Base-by-base conservation (phyloP, 2,113 vertebrate species). In the Dermatemys mawii region DNA sequence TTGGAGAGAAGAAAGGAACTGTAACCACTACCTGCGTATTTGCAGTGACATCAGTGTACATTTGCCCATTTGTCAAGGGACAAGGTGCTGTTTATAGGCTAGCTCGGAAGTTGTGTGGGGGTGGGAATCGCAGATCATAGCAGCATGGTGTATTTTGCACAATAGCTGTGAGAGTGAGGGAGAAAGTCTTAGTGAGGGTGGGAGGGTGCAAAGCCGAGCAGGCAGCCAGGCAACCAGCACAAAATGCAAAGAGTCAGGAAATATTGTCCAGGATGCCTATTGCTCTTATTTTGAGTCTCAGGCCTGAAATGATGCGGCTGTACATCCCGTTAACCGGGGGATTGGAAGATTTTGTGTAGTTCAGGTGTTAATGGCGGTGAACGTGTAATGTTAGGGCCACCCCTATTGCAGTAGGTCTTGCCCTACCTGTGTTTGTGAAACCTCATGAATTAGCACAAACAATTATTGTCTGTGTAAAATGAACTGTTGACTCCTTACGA, bases 361-460 rank as follows among this genome's bases (percentile, higher is more conserved):
- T 9, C 32, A 67, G 32, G 35, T 3, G 2, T 35, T 6, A n/a
- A 3, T 3, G 2, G 35, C 7, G 7, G 16, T 2, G 16, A n/a
- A 67, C 8, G 8, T 8, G 32, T 35, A 14, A 63, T 35, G 32
- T 7, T 32, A 17, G 4, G 32, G 29, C 32, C 57, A 63, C 14
- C 13, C 32, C 32, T 16, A 16, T 6, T n/a, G 35, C 14, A 67
- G 3, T 29, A 29, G 13, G 29, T 60, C 29, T 60, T 60, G 32
- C 29, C 13, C 27, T 32, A 35, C 57, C 29, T 32, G 57, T 57
- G 26, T 60, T 60, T 60, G 57, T 32, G 35, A 60, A 57, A 60
- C 29, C 35, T n/a, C 60, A 8, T 8, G 60, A 67, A 17, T 35
- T 19, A n/a, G 60, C 60, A 67, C 16, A 55, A 11, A 55, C 48